A percentile compares a stretch with the other conserved stretches of the same genome.
Evolutionary conservation across 2,113 vertebrate genomes (phyloP).

Genomic region (Microcebus tavaratra): DNA sequence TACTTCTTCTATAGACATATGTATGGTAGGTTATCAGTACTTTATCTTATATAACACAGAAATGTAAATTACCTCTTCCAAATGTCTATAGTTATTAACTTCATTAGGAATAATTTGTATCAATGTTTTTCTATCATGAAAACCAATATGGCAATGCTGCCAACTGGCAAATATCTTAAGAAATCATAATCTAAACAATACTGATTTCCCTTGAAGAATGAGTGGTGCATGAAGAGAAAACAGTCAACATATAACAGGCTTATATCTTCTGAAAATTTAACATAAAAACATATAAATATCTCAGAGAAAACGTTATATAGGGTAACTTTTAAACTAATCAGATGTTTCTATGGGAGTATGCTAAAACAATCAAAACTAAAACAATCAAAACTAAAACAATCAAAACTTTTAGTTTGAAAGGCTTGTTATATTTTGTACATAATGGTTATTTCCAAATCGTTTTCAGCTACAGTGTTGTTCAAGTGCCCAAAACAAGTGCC

Average conservation of each 20-base stretch:
- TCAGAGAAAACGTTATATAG: not conserved
- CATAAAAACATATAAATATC: not conserved
- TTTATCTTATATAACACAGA: not conserved
- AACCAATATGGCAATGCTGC: not conserved
- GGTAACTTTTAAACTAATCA: not conserved
- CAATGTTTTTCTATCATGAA: not conserved
- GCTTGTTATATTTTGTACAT: not conserved
- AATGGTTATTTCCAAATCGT: constrained; percentile 37
- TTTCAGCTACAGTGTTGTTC: constrained; percentile 52
- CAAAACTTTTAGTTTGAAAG: not conserved
- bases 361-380: constrained; percentile 25
- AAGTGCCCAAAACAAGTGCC: constrained; percentile 49
- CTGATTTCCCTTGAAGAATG: not conserved
- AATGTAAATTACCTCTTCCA: not conserved
- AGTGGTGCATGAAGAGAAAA: not conserved
- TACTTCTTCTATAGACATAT: not conserved
- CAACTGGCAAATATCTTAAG: not conserved
- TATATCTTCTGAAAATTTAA: not conserved
- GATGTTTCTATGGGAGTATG: not conserved
- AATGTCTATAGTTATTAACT: not conserved
- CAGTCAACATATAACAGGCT: not conserved
- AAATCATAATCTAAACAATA: not conserved
- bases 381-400: not conserved
- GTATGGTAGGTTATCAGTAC: not conserved
- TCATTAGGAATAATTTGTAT: not conserved